Conservation (phyloP, 2,113 vertebrate genomes). For the Nyctibius bracteatus region DNA sequence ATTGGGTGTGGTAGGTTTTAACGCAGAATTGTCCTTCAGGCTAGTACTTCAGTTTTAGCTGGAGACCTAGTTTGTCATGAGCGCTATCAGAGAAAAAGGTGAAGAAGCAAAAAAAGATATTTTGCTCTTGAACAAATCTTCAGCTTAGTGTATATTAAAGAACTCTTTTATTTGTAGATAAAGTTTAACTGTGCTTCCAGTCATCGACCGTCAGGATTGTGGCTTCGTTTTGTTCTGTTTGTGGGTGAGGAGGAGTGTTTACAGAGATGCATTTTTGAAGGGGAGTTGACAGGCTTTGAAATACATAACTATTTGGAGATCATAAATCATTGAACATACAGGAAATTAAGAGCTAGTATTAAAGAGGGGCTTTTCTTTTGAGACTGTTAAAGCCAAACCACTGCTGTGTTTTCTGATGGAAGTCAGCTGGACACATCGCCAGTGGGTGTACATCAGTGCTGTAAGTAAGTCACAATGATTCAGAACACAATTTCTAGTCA, state of each 20-base stretch:
- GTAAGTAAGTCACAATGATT: neutral
- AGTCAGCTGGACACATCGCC: neutral
- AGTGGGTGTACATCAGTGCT: neutral
- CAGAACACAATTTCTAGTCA: neutral
- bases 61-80: neutral
- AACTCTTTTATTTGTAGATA: neutral
- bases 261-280: neutral
- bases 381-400: neutral
- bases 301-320: neutral
- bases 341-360: neutral
- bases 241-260: neutral
- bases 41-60: neutral
- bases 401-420: neutral
- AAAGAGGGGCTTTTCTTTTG: neutral
- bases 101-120: neutral
- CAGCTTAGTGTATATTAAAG: neutral
- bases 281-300: neutral
- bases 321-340: neutral
- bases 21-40: neutral
- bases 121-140: neutral
- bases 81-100: neutral
- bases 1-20: neutral
- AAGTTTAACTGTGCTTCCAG: neutral
- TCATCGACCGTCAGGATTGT: neutral
- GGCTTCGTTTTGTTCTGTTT: neutral